Evolutionary conservation across 2,113 vertebrate genomes (phyloP).

Genomic region (Nothobranchius furzeri): DNA sequence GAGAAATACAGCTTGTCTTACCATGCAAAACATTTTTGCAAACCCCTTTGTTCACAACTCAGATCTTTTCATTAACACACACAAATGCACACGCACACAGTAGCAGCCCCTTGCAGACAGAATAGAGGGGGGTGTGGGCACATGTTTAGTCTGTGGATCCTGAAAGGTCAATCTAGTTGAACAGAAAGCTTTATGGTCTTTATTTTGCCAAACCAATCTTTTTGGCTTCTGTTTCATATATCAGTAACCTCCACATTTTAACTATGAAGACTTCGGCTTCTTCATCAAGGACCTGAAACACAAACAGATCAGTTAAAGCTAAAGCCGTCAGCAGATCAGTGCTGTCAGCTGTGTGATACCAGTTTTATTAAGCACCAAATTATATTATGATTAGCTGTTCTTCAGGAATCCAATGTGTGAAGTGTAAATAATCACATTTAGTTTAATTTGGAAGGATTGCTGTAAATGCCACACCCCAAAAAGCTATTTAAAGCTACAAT

Average conservation of each 20-base stretch:
- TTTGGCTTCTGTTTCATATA: constrained; percentile 99
- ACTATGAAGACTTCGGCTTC: constrained; percentile 99
- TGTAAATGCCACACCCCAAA: too few species aligned
- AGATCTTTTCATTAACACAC: constrained; percentile 27
- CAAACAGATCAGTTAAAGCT: neutral
- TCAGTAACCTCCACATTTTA: constrained; percentile 99
- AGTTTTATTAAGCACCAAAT: too few species aligned
- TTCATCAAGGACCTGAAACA: constrained; percentile 93
- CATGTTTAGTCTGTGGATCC: constrained; percentile 42
- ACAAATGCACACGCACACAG: constrained; percentile 27
- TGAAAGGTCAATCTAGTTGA: constrained; percentile 21
- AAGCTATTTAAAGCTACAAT: too few species aligned
- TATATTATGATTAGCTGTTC: too few species aligned
- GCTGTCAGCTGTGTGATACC: neutral
- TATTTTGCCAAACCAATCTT: constrained; percentile 98
- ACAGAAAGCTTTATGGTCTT: constrained; percentile 58
- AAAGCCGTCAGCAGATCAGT: neutral
- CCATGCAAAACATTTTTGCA: constrained; percentile 66
- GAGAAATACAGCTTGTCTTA: constrained; percentile 49
- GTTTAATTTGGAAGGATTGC: too few species aligned
- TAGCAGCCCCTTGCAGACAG: constrained; percentile 58
- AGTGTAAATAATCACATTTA: too few species aligned
- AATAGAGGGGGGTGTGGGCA: constrained; percentile 45
- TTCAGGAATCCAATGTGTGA: too few species aligned
- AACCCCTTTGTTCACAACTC: constrained; percentile 46